These are phyloP conservation scores for Thamnaconus septentrionalis DNA, from an alignment of 2,113 vertebrate species.

Conservation along the genomic window DNA sequence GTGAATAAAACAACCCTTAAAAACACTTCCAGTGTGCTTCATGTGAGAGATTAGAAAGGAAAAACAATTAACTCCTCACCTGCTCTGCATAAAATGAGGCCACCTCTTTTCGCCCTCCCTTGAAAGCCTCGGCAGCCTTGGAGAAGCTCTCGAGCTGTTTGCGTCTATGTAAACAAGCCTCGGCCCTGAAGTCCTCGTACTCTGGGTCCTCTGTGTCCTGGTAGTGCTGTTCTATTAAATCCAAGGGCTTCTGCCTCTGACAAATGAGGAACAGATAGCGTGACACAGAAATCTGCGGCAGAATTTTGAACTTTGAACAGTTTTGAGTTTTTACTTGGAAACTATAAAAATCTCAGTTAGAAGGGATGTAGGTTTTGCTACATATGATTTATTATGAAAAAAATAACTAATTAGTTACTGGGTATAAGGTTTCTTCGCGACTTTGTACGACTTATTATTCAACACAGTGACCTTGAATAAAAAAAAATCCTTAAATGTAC, in stretches of 20 bases:
- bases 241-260: constrained; percentile 40
- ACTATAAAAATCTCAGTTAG: too few species aligned
- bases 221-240: constrained; percentile 51
- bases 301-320: neutral
- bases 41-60: neutral
- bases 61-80: constrained; percentile 64
- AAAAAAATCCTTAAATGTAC: too few species aligned
- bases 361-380: too few species aligned
- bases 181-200: constrained; percentile 90
- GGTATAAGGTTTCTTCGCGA: too few species aligned
- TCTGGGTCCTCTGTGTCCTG: constrained; percentile 89
- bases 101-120: constrained; percentile 87
- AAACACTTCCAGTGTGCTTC: neutral
- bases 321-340: too few species aligned
- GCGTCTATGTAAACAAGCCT: constrained; percentile 86
- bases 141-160: constrained; percentile 85
- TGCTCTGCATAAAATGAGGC: constrained; percentile 94
- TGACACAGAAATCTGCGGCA: neutral
- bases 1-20: too few species aligned
- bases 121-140: constrained; percentile 89
- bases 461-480: too few species aligned
- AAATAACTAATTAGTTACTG: too few species aligned
- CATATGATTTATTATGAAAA: too few species aligned
- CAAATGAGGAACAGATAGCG: neutral
- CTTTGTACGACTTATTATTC: too few species aligned